Percentiles rank a stretch among this genome's conserved stretches.
phyloP scores from a whole-genome alignment of 2,113 vertebrate genomes.

The Zeus faber region DNA sequence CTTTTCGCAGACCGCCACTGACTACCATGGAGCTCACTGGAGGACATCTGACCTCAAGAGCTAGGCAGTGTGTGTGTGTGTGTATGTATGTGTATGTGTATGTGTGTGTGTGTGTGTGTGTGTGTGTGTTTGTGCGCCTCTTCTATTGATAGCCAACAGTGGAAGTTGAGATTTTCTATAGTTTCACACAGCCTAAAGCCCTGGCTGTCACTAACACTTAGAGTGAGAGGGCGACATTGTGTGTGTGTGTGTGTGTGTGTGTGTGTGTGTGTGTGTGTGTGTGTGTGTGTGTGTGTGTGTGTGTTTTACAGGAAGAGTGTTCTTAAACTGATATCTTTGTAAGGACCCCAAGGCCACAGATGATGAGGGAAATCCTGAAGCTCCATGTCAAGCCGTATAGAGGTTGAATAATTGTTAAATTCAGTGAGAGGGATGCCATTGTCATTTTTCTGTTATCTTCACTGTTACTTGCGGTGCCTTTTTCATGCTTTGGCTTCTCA shows the following conservation, averaged over 20 bases:
- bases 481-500: no score
- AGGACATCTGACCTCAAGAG: conserved; percentile 53
- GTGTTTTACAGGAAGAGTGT: no score
- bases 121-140: conserved; percentile 1
- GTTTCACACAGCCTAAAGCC: conserved; percentile 38
- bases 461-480: no score
- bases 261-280: conserved; percentile 4
- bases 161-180: conserved; percentile 33
- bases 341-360: no score
- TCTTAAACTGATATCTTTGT: no score
- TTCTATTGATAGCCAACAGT: conserved; percentile 23
- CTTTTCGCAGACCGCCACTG: conserved; percentile 57
- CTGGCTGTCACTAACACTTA: conserved; percentile 48
- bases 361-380: no score
- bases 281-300: not conserved
- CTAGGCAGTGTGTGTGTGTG: not conserved
- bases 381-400: no score
- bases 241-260: conserved; percentile 5
- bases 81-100: not conserved
- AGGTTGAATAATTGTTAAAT: no score
- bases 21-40: conserved; percentile 60
- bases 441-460: no score
- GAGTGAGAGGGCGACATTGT: not conserved
- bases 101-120: conserved; percentile 6
- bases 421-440: no score